A percentile compares a stretch with the other conserved stretches of the same genome.
Evolutionary conservation across 1,140 invertebrate species (phyloP).

Genomic region (Onthophagus taurus): DNA sequence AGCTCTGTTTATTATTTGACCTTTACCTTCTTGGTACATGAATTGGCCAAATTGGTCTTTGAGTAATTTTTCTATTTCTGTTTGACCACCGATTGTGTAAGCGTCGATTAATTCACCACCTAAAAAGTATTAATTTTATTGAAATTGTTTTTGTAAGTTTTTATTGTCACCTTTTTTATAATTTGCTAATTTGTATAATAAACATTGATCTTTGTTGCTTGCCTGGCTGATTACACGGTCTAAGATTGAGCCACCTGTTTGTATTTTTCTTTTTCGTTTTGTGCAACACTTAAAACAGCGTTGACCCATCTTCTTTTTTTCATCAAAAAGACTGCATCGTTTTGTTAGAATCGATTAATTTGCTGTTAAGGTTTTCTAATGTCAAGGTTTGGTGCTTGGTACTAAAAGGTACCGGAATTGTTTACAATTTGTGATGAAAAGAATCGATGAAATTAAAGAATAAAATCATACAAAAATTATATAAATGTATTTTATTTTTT

Average conservation of each 20-base stretch:
- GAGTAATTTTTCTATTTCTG: conserved; percentile 77
- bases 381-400: conserved; percentile 12
- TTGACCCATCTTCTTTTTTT: conserved; percentile 37
- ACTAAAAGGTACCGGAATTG: not conserved
- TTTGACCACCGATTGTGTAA: conserved; percentile 69
- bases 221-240: conserved; percentile 81
- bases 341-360: no score
- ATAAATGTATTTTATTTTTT: conserved; percentile 14
- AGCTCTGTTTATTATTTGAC: conserved; percentile 75
- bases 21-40: conserved; percentile 84
- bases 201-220: conserved; percentile 72
- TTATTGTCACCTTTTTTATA: conserved; percentile 66
- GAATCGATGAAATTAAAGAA: not conserved
- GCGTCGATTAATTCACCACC: conserved; percentile 76
- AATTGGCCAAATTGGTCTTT: conserved; percentile 79
- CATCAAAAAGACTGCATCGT: no score
- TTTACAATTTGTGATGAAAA: not conserved
- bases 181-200: conserved; percentile 78
- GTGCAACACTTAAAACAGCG: conserved; percentile 39
- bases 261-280: conserved; percentile 32
- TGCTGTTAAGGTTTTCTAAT: no score
- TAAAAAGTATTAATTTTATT: conserved; percentile 23
- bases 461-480: conserved; percentile 6
- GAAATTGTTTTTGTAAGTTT: not conserved
- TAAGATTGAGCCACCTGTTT: conserved; percentile 63